phyloP scores from a whole-genome alignment of 2,888 invertebrate species.

The Lysandra coridon region DNA sequence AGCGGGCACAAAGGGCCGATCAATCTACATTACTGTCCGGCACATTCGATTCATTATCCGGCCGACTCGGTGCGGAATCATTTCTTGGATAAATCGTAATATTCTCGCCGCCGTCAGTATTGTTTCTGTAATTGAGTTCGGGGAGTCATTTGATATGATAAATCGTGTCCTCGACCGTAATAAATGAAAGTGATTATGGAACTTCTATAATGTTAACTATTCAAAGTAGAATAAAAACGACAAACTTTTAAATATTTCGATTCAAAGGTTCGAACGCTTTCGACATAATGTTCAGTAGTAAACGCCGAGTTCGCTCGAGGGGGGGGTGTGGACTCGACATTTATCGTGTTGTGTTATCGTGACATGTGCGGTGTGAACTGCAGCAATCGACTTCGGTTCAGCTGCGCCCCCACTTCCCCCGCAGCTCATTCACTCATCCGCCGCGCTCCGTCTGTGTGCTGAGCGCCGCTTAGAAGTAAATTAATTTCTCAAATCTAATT shows the following conservation, averaged over 20 bases:
- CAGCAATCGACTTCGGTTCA: no score
- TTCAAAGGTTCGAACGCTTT: not conserved
- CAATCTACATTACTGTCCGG: constrained; percentile 3
- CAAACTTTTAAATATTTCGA: not conserved
- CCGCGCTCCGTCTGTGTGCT: not conserved
- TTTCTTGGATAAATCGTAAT: constrained; percentile 9
- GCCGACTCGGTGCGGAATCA: not conserved
- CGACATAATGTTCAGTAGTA: not conserved
- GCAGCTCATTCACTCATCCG: not conserved
- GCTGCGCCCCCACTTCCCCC: not conserved
- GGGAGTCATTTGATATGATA: not conserved
- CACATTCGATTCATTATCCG: not conserved
- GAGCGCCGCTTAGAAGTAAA: not conserved
- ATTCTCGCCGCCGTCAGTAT: not conserved
- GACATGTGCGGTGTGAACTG: not conserved
- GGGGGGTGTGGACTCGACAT: no score
- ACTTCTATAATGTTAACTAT: not conserved
- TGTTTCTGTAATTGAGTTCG: constrained; percentile 2
- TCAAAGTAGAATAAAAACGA: not conserved
- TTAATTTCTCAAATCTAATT: constrained; percentile 8
- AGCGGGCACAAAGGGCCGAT: not conserved
- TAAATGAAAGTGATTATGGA: not conserved
- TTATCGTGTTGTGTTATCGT: no score
- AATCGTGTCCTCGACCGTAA: not conserved
- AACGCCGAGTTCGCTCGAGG: not conserved